Evolutionary conservation across 2,888 invertebrate species (phyloP).

Genomic region (Cyrtodaria siliqua): DNA sequence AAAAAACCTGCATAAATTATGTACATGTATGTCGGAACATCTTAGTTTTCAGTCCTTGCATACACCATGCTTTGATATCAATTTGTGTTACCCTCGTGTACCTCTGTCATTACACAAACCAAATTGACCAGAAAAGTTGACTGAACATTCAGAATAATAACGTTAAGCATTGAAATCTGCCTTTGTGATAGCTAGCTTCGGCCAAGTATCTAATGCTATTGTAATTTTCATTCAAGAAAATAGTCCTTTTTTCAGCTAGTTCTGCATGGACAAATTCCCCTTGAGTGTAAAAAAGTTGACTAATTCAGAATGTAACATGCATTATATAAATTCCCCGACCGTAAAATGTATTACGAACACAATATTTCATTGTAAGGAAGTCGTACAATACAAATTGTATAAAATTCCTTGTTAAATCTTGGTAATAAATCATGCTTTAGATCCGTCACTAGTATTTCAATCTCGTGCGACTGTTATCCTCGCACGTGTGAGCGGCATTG

Average conservation of each 20-base stretch:
- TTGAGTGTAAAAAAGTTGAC: not conserved
- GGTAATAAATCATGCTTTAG: conserved; percentile 25
- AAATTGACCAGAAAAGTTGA: too few relatives aligned
- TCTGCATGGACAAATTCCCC: not conserved
- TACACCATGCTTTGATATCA: not conserved
- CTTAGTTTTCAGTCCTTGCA: too few relatives aligned
- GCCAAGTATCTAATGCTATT: too few relatives aligned
- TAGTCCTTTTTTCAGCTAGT: conserved; percentile 6
- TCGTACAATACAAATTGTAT: conserved; percentile 3
- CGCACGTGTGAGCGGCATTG: not conserved
- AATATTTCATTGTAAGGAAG: not conserved
- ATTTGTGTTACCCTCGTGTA: not conserved
- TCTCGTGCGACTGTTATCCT: conserved; percentile 1
- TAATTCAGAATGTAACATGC: not conserved
- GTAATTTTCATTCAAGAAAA: not conserved
- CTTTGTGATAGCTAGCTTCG: too few relatives aligned
- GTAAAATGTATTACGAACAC: conserved; percentile 2
- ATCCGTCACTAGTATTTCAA: conserved; percentile 16
- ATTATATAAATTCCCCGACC: conserved; percentile 10
- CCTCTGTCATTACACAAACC: not conserved
- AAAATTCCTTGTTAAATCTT: not conserved
- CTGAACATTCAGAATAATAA: too few relatives aligned
- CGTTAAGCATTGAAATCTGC: too few relatives aligned
- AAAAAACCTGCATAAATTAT: too few relatives aligned
- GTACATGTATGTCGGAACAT: too few relatives aligned